Conservation (phyloP, 1,140 invertebrate species). For the Aradophagus sp. region DNA sequence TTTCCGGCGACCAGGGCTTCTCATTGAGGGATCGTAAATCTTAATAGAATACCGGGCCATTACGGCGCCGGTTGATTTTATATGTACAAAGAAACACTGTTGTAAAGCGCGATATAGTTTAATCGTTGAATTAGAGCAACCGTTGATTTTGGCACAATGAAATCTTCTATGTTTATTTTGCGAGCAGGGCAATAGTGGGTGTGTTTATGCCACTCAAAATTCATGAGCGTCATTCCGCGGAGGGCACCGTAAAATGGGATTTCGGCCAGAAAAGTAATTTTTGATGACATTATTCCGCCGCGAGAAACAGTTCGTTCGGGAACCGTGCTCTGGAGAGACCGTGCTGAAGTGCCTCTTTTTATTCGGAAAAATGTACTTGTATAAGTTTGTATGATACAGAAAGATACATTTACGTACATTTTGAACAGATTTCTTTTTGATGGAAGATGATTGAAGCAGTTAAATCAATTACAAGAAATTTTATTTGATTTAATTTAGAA, state of each 20-base stretch:
- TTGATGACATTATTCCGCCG: slow-evolving; percentile 23
- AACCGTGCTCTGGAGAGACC: too few relatives aligned
- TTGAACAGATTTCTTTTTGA: too few relatives aligned
- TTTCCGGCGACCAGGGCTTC: slow-evolving; percentile 55
- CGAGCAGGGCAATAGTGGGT: neutral
- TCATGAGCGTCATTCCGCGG: slow-evolving; percentile 27
- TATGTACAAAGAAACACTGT: slow-evolving; percentile 11
- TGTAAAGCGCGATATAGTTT: slow-evolving; percentile 40
- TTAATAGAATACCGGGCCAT: slow-evolving; percentile 54
- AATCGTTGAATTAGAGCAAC: slow-evolving; percentile 36
- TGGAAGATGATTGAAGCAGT: too few relatives aligned
- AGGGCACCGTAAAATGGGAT: slow-evolving; percentile 31
- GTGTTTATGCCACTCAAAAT: slow-evolving; percentile 40
- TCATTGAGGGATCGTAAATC: slow-evolving; percentile 59
- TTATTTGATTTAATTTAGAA: too few relatives aligned
- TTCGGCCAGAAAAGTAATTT: slow-evolving; percentile 23
- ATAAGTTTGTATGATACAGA: too few relatives aligned
- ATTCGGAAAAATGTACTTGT: too few relatives aligned
- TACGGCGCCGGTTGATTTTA: slow-evolving; percentile 33
- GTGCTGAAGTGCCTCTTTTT: too few relatives aligned
- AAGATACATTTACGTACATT: too few relatives aligned
- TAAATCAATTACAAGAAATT: too few relatives aligned
- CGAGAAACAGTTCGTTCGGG: slow-evolving; percentile 9
- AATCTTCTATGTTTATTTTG: slow-evolving; percentile 25
- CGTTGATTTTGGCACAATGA: slow-evolving; percentile 23